Evolutionary conservation across 2,888 invertebrate species (phyloP), one percentile per base, ranked within the genome.

Genomic region (Odontomyia ornata): DNA sequence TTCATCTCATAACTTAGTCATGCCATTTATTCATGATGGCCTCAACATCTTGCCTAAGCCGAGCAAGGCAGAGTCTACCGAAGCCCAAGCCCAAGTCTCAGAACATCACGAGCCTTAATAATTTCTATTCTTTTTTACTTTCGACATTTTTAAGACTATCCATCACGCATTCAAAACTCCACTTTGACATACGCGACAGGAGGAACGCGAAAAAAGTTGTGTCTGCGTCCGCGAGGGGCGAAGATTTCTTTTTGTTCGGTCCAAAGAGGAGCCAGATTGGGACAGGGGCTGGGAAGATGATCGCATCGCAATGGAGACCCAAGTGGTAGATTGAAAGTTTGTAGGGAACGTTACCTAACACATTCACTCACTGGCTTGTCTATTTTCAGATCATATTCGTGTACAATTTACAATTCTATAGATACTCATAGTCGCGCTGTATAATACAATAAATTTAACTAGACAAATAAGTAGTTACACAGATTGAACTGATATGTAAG

Each of bases 1-100:
- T 56, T 72, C 27, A 56, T 65, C 56, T 27, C 71, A 72, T 72
- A 72, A 72, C 52, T 72, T 72, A 72, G 56, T 72, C 71, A 72
- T 72, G 56, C 13, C 27, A 43, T 67, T 69, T 46, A 27, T n/a
- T 36, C 27, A 36, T 65, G 28, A 65, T 30, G 21, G 43, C 30
- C 1, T 9, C 57, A 23, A 57, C 21, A 7, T 1, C 65, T 36
- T 36, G 36, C 36, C 3, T 36, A 9, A 36, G 36, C 36, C 36
- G 9, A 36, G 36, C 36, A 9, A 36, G 9, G 36, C 36, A n/a
- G n/a, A n/a, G n/a, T n/a, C 36, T 5, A 36, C 5, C 36, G 9
- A 36, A 36, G 36, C 36, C 36, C 36, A 36, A 36, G 9, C 36
- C 3, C 36, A 36, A 36, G 9, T 9, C 36, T 9, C 36, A 30